These are phyloP conservation scores for Rhynchopsitta pachyrhyncha DNA, from an alignment of 2,113 vertebrate species.

Conservation along the genomic window DNA sequence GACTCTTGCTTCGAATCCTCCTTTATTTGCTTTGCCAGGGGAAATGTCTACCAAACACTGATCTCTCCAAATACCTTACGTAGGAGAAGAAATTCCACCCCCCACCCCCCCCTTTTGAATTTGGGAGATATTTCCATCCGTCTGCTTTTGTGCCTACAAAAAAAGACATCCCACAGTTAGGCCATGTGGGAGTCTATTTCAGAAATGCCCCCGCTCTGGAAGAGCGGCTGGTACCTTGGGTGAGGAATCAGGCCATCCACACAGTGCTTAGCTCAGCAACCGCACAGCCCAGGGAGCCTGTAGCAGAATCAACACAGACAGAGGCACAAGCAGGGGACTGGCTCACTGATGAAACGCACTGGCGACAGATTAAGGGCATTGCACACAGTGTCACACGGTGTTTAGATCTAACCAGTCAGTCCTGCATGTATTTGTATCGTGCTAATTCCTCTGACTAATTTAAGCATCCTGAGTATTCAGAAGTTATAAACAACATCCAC, in stretches of 20 bases:
- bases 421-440: rapidly evolving
- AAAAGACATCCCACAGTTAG: not conserved
- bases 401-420: not conserved
- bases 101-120: not conserved
- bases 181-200: not conserved
- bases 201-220: not conserved
- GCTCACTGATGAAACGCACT: not conserved
- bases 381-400: too few species aligned
- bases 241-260: not conserved
- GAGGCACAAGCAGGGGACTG: not conserved
- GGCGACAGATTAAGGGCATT: not conserved
- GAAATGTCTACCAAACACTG: not conserved
- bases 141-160: not conserved
- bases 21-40: not conserved
- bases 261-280: not conserved
- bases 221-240: not conserved
- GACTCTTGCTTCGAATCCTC: not conserved
- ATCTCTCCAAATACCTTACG: not conserved
- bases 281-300: not conserved
- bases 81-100: not conserved
- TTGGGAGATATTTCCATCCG: not conserved
- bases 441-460: not conserved
- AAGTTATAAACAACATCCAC: not conserved
- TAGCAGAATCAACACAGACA: not conserved
- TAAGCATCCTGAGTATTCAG: not conserved